Percentiles rank a stretch among this genome's conserved stretches.
Evolutionary conservation across 2,888 invertebrate species (phyloP).

Genomic region (Ormyrus labotus): DNA sequence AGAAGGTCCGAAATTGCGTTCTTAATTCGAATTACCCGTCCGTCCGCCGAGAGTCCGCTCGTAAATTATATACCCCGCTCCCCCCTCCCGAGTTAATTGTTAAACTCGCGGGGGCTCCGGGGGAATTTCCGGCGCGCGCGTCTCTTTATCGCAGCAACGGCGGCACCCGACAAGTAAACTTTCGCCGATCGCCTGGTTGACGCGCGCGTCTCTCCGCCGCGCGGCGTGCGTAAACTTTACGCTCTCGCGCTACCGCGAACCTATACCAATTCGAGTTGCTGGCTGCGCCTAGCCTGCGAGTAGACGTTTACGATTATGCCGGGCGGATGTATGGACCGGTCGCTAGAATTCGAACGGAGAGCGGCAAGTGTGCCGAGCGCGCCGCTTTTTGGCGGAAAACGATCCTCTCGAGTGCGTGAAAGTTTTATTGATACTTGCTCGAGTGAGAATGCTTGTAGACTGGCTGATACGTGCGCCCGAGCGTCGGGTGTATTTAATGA

Average conservation of each 20-base stretch:
- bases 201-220: background rate
- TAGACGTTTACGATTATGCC: constrained; percentile 10
- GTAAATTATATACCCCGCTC: constrained; percentile 62
- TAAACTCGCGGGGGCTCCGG: constrained; percentile 23
- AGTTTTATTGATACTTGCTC: too few species aligned
- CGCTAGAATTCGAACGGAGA: too few species aligned
- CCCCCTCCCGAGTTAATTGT: constrained; percentile 60
- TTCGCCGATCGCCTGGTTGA: constrained; percentile 25
- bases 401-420: too few species aligned
- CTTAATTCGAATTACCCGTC: constrained; percentile 47
- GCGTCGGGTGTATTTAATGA: too few species aligned
- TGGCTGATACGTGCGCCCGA: too few species aligned
- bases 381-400: too few species aligned
- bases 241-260: background rate
- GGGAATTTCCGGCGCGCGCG: constrained; percentile 18
- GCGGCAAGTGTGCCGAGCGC: too few species aligned
- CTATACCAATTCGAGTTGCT: constrained; percentile 13
- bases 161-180: constrained; percentile 9
- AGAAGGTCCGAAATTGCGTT: background rate
- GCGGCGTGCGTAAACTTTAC: too few species aligned
- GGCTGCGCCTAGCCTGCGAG: background rate
- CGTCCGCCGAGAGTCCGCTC: constrained; percentile 40
- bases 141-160: constrained; percentile 6
- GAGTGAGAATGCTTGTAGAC: too few species aligned
- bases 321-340: too few species aligned